phyloP scores from a whole-genome alignment of 53 echinoderm and acorn worm species.

The Apostichopus leukothele region DNA sequence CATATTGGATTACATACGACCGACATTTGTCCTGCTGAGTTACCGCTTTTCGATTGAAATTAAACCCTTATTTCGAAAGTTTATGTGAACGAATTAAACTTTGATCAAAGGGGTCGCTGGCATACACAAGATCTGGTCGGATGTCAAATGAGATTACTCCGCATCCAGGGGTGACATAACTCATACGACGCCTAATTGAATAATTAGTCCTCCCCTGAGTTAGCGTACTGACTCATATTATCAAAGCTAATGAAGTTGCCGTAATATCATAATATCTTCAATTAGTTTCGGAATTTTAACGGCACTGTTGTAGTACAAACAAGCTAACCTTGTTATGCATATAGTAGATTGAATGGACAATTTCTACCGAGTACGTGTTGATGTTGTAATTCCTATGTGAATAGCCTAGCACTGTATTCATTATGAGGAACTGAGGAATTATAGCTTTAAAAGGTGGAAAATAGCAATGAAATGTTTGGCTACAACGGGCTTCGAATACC shows the following conservation, averaged over 20 bases:
- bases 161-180: constrained; percentile 9
- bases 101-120: background rate
- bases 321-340: constrained; percentile 19
- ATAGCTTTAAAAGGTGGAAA: too few species aligned
- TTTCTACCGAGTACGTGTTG: too few species aligned
- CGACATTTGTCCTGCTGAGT: constrained; percentile 20
- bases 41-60: constrained; percentile 9
- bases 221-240: background rate
- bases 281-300: constrained; percentile 28
- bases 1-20: constrained; percentile 5
- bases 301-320: constrained; percentile 20
- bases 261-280: constrained; percentile 19
- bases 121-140: background rate
- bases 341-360: background rate
- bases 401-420: too few species aligned
- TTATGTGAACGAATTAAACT: background rate
- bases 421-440: too few species aligned
- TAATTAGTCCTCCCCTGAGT: constrained; percentile 11
- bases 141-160: background rate
- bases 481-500: too few species aligned
- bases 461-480: too few species aligned
- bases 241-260: background rate
- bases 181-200: constrained; percentile 3
- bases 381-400: too few species aligned
- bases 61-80: background rate